Percentiles rank a stretch among this genome's conserved stretches.
phyloP scores from a whole-genome alignment of 2,797 vertebrate genomes.

The Hybognathus amarus region DNA sequence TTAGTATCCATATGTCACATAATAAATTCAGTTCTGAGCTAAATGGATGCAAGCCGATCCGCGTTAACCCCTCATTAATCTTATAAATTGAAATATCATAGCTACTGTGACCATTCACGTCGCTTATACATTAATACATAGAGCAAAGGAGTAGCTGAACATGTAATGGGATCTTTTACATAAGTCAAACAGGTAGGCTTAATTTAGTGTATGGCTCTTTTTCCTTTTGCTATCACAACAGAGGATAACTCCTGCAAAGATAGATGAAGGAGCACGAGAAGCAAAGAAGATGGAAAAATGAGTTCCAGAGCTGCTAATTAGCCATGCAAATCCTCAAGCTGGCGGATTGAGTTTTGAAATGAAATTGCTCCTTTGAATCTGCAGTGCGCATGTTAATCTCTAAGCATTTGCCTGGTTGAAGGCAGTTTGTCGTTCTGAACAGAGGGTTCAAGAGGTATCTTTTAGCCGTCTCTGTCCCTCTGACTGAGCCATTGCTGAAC shows the following conservation, averaged over 20 bases:
- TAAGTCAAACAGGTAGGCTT: conserved; percentile 75
- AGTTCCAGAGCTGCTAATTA: conserved; percentile 74
- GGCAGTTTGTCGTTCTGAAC: conserved; percentile 65
- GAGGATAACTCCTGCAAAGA: conserved; percentile 60
- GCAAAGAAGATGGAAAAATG: conserved; percentile 10
- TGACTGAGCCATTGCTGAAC: conserved; percentile 62
- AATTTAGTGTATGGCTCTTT: conserved; percentile 69
- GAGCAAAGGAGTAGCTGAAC: conserved; percentile 6
- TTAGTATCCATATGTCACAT: conserved; percentile 3
- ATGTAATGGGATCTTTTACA: conserved; percentile 67
- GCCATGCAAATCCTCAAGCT: conserved; percentile 79
- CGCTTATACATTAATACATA: conserved; percentile 1
- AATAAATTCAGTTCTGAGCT: conserved; percentile 27
- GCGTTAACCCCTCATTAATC: not conserved
- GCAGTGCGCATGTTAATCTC: conserved; percentile 67
- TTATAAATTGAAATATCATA: conserved; percentile 42
- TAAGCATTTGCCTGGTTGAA: conserved; percentile 65
- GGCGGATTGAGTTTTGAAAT: conserved; percentile 73
- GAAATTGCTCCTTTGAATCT: conserved; percentile 78
- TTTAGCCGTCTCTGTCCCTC: conserved; percentile 62
- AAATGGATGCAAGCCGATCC: conserved; percentile 23
- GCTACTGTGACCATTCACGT: conserved; percentile 28
- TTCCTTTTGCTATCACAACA: conserved; percentile 76
- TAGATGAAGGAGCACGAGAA: conserved; percentile 28
- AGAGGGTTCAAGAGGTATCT: conserved; percentile 69